These are phyloP conservation scores for Acropternis orthonyx DNA, from an alignment of 2,797 vertebrate genomes.

Conservation along the genomic window DNA sequence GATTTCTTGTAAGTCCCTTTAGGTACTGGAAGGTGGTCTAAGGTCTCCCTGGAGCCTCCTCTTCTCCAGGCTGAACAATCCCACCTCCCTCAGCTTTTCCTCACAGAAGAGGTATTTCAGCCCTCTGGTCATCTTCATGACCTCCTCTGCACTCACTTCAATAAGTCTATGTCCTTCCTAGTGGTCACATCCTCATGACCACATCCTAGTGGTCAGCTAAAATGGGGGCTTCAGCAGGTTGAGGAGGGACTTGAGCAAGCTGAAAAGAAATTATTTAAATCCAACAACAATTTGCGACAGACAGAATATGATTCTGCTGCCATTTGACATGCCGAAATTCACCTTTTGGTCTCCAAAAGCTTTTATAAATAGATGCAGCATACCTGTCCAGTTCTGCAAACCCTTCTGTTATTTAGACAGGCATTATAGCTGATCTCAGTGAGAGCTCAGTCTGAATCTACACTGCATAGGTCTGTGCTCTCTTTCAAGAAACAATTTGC, in stretches of 20 bases:
- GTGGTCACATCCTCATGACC: too few species aligned
- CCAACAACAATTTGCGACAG: background rate
- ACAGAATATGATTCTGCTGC: background rate
- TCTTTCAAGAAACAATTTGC: constrained; percentile 23
- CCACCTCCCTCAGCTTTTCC: background rate
- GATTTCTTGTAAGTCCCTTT: background rate
- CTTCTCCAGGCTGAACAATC: background rate
- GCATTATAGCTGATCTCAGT: background rate
- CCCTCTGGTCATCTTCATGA: background rate
- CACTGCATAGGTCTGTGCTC: background rate
- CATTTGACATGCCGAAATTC: background rate
- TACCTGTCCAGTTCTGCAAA: background rate
- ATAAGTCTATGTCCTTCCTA: background rate
- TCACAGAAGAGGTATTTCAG: background rate
- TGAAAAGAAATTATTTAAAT: background rate
- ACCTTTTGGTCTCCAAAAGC: background rate
- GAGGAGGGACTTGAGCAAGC: background rate
- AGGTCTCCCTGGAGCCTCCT: background rate
- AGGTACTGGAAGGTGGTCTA: background rate
- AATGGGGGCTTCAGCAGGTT: background rate
- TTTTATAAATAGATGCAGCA: background rate
- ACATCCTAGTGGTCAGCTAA: background rate
- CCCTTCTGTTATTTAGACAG: background rate
- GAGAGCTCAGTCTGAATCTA: background rate
- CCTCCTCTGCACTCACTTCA: background rate